These are phyloP conservation scores for Gambelia wislizenii DNA, from an alignment of 2,797 vertebrate species.

Conservation along the genomic window DNA sequence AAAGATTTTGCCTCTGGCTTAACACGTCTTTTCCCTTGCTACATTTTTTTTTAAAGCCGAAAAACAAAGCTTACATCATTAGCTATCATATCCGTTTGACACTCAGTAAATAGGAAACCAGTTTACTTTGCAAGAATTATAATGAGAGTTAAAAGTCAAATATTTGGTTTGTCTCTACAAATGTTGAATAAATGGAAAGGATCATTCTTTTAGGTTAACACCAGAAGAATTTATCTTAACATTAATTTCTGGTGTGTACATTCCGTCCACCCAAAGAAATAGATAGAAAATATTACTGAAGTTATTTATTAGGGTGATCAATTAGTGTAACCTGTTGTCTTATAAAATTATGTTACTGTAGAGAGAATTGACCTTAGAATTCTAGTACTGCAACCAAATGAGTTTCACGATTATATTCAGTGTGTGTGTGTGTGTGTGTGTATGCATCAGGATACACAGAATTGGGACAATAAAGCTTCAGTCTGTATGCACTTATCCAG, in stretches of 20 bases:
- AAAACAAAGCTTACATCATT: background rate
- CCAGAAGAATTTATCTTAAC: constrained; percentile 14
- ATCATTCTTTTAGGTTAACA: background rate
- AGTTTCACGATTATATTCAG: background rate
- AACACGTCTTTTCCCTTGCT: constrained; percentile 6
- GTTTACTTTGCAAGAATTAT: constrained; percentile 15
- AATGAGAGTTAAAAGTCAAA: constrained; percentile 3
- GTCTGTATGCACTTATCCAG: background rate
- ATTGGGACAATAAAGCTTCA: constrained; percentile 29
- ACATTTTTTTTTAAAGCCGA: background rate
- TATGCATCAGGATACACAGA: too few species aligned
- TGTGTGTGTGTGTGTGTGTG: too few species aligned
- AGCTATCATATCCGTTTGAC: constrained; percentile 19
- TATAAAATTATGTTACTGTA: constrained; percentile 39
- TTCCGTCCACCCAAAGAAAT: background rate
- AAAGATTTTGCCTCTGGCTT: constrained; percentile 10
- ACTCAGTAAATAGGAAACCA: constrained; percentile 26
- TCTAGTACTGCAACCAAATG: constrained; percentile 45
- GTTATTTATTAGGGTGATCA: constrained; percentile 41
- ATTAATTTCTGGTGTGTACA: constrained; percentile 54
- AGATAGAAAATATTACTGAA: constrained; percentile 25
- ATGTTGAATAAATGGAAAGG: background rate
- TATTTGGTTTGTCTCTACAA: constrained; percentile 46
- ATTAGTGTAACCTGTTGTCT: constrained; percentile 34
- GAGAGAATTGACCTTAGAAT: constrained; percentile 51